Evolutionary conservation across 2,113 vertebrate species (phyloP), one percentile per base, ranked within the genome.

Genomic region (Saguinus imperator): DNA sequence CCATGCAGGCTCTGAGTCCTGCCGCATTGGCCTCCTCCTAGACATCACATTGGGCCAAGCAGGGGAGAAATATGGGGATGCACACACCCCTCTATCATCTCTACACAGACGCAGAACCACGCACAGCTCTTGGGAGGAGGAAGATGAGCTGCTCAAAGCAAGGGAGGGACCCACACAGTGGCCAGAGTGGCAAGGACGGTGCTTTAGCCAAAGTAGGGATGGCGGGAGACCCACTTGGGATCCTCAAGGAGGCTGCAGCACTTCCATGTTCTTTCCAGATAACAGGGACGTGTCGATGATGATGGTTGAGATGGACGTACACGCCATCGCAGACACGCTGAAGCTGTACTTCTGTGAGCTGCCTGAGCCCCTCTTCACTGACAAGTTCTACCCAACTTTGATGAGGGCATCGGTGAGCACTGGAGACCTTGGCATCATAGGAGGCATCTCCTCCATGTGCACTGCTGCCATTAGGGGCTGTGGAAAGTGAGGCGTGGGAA

Each of bases 241-340:
- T 21, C 64, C 40, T 29, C 20, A 83, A 76, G 48, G 6, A 27
- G 37, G 35, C 79, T 2, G 0, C 18, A 43, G 55, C 37, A 0
- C 86, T 0, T 72, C 95, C 86, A 0, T 27, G 18, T 86, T 73
- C 93, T 37, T 95, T 80, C 45, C 98, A 99, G 99, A 99, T 97
- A 99, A 99, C 97, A 99, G 99, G 97, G 99, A 99, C 0, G 99
- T 99, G 87, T 99, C 99, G 0, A 99, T 99, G 98, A 99, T 99
- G 99, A 99, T 99, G 99, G 99, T 99, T 0, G 99, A 99, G 98
- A 99, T 99, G 99, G 99, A 99, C 1, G 99, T 99, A 29, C 99
- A 99, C 0, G 99, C 99, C 97, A 99, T 99, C 1, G 99, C 99
- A 0, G 99, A 99, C 91, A 99, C 99, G 0, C 98, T 99, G 73